Base-by-base conservation (phyloP, 1,140 invertebrate genomes). In the Geopemphigus sp. region DNA sequence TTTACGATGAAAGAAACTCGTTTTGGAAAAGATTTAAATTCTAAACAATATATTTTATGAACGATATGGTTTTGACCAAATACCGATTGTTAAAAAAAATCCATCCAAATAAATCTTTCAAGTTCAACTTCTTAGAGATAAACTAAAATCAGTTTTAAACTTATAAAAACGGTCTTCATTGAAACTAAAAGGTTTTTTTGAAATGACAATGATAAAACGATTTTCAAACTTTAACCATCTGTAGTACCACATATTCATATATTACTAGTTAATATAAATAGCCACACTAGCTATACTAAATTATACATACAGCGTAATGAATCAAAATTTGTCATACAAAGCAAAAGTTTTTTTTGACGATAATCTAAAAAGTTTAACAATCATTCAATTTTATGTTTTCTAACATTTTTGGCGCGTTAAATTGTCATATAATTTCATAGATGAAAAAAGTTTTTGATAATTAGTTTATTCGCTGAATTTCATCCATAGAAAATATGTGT, bases 161-260 rank as follows among this genome's bases (percentile, higher is more conserved):
- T 53, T 72, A 29, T 54, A 53, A 29, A 68, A 72, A 26, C 66
- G 24, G 17, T 45, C 66, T 70, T 70, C 45, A 72, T 72, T 72
- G 24, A 72, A 72, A 72, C 68, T 72, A 29, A 3, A 53, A 72
- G 47, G 53, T 72, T 72, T 72, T 72, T 68, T 29, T 26, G 2
- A 72, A 72, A 72, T 53, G 50, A 72, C 68, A 72, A 72, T 72
- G 68, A 70, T 70, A 53, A 70, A 70, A 70, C 22, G 66, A 72
- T 72, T 72, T 11, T 19, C 24, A 53, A 72, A 72, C 68, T 72
- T 72, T 8, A 53, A 5, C 39, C 12, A 68, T 68, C 6, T 47
- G 14, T 47, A 68, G 47, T 14, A 50, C 8, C 64, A 68, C 10
- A 24, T 68, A 12, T 15, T 39, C 6, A 50, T 24, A 68, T 47